Base-by-base conservation (phyloP, 2,888 invertebrate species). In the Dexiosoma caninum region DNA sequence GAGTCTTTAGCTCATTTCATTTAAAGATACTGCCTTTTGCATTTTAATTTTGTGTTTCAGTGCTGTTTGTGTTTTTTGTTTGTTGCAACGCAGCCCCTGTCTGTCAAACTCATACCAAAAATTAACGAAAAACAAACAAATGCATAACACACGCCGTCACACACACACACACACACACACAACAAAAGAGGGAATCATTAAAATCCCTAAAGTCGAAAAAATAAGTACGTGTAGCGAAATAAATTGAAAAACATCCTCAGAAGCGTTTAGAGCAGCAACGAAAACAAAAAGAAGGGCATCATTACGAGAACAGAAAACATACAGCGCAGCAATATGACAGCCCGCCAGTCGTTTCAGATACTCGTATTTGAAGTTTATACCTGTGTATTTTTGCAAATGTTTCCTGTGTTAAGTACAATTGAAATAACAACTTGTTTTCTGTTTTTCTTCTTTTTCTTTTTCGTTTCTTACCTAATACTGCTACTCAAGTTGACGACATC, bases 1-100 rank as follows among this genome's bases (percentile, higher is more conserved):
- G 16, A 78, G 66, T 55, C 62, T 75, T 79, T 75, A 75, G 79
- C 79, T 79, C 79, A 79, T 79, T 79, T 75, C 42, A 59, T 64
- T 70, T 70, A 79, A 70, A 74, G 74, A 79, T 74, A 67, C 53
- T 60, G 59, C 49, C 59, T 78, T 60, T 78, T 67, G 53, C 59
- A 16, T 51, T 67, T 51, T 59, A 9, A 32, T 30, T 8, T 49
- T 49, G 12, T 75, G 30, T 75, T 42, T 21, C 1, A n/a, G n/a
- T n/a, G n/a, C n/a, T n/a, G n/a, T n/a, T n/a, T n/a, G n/a, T n/a
- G n/a, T 44, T 44, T 10, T 66, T 66, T 74, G 19, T 59, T 75
- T 23, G 49, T 42, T 35, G n/a, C 51, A 64, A 21, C 53, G 66
- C 71, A 42, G 49, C 10, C 49, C 10, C 49, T 10, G 70, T 79